These are phyloP conservation scores for Orchestia grillus DNA, from an alignment of 1,140 invertebrate species.

Conservation along the genomic window DNA sequence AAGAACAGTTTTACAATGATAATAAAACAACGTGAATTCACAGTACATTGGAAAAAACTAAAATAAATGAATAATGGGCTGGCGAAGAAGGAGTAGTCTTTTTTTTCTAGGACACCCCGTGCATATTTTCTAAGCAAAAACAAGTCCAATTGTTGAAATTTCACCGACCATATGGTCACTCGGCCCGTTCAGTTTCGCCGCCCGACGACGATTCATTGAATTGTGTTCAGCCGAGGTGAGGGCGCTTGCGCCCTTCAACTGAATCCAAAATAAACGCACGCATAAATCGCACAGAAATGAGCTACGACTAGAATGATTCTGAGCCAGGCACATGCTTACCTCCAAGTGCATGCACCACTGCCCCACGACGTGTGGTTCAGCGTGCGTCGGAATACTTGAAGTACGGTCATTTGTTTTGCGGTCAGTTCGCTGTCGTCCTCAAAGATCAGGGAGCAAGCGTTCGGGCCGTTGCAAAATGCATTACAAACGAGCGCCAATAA, in stretches of 20 bases:
- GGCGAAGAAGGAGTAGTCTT: too few relatives aligned
- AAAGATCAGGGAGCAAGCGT: not conserved
- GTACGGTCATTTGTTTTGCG: not conserved
- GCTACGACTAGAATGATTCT: not conserved
- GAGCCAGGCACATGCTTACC: not conserved
- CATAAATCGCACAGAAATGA: not conserved
- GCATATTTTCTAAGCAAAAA: not conserved
- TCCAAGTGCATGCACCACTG: not conserved
- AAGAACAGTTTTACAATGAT: too few relatives aligned
- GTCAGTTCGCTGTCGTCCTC: not conserved
- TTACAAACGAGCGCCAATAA: slow-evolving; percentile 32
- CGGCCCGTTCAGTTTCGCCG: not conserved
- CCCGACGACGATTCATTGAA: not conserved
- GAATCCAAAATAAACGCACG: not conserved
- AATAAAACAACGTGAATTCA: too few relatives aligned
- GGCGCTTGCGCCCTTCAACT: not conserved
- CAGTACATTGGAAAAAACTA: too few relatives aligned
- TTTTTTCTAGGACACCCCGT: too few relatives aligned
- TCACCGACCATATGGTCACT: not conserved
- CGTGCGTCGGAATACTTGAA: not conserved
- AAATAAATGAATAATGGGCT: too few relatives aligned
- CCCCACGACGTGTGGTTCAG: not conserved
- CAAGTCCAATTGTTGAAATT: not conserved
- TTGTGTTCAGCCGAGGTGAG: not conserved
- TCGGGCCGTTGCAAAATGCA: not conserved